Base-by-base conservation (phyloP, 2,113 vertebrate species). In the Corythornis cristatus region DNA sequence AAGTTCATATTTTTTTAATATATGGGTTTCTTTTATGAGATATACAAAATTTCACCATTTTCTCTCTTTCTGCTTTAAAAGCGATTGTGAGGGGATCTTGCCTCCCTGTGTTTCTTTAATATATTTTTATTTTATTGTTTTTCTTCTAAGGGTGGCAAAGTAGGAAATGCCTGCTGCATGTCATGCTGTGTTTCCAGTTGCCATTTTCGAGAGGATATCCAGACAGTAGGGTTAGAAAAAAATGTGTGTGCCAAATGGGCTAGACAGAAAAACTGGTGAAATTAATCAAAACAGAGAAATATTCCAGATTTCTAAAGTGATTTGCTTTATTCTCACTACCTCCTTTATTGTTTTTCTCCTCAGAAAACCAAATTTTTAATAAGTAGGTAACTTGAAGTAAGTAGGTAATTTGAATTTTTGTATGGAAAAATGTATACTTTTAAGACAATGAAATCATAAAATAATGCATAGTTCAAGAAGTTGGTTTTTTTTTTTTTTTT, bases 211-310 rank as follows among this genome's bases (percentile, higher is more conserved):
- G 61, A 64, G 42, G 82, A 70, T 85, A 50, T 94, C 45, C 72
- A 93, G 93, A 93, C 88, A 89, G 68, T 45, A 87, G 85, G 91
- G 89, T 93, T 83, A 92, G 81, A 93, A 58, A 77, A 90, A 25
- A 87, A 83, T 67, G 21, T n/a, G 9, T 75, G 57, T 50, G 25
- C 61, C 57, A 89, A 95, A 95, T 81, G 45, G 50, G 17, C 57
- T 58, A 87, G 77, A 81, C 77, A 90, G 67, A 93, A 76, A n/a
- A 90, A 66, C 40, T 84, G 26, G 45, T 85, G 88, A 90, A 66
- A 73, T 75, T 68, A 93, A 94, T 94, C 91, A 93, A 83, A 87
- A 53, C 66, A 67, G 57, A 89, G 81, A 95, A 84, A 84, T 91
- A 94, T 91, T 94, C 72, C 42, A 84, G 72, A 90, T 43, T 23